Conservation (phyloP, 2,888 invertebrate species). For the Athetis lepigone region DNA sequence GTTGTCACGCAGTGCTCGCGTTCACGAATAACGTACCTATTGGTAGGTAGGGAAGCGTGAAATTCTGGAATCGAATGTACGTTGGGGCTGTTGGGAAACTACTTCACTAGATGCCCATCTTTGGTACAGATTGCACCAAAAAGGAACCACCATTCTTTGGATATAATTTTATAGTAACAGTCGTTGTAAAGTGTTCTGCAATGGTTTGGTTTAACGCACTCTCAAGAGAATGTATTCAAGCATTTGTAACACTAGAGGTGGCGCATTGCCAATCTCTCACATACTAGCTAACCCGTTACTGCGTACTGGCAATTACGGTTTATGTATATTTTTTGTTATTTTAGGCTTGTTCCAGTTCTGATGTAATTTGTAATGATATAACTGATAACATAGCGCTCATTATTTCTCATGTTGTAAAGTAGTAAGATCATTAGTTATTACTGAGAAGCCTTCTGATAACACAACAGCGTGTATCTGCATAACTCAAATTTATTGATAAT, state of each 20-base stretch:
- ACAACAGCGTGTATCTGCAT: neutral
- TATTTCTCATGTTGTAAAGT: neutral
- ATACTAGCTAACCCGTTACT: constrained; percentile 22
- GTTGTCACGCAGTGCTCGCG: constrained; percentile 76
- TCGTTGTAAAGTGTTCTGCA: constrained; percentile 3
- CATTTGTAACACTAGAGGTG: constrained; percentile 42
- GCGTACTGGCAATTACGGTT: constrained; percentile 32
- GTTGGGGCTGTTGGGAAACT: constrained; percentile 20
- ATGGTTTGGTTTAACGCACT: constrained; percentile 26
- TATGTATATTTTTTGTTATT: constrained; percentile 14
- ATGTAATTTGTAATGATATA: neutral
- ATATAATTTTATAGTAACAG: constrained; percentile 7
- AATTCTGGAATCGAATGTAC: constrained; percentile 70
- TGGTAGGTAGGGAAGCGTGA: constrained; percentile 73
- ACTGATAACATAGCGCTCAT: neutral
- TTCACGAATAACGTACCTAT: constrained; percentile 71
- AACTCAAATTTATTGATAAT: neutral
- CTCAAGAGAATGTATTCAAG: constrained; percentile 33
- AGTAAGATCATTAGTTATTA: neutral
- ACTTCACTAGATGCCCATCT: constrained; percentile 26
- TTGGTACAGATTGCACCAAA: constrained; percentile 31
- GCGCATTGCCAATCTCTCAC: constrained; percentile 43
- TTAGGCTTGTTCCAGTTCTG: neutral
- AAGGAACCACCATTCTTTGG: constrained; percentile 7
- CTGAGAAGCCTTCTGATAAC: neutral